These are phyloP conservation scores for Stomatorhinus ivindoensis DNA, from an alignment of 2,113 vertebrate genomes.

Conservation along the genomic window DNA sequence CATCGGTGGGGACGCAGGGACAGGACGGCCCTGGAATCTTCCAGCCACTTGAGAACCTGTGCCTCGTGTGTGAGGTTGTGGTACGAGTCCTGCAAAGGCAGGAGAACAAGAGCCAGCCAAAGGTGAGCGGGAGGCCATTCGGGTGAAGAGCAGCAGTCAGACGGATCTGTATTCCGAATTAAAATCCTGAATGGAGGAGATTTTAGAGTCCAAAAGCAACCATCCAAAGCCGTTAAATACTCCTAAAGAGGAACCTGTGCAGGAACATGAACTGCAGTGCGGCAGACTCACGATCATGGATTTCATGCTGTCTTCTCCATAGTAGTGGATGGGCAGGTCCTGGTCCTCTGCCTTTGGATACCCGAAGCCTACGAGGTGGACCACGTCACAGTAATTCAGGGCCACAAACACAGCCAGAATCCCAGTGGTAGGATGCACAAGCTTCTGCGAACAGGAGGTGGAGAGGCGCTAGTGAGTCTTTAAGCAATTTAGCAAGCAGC, in stretches of 20 bases:
- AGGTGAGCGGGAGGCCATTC: not conserved
- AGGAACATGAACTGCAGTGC: too few relatives aligned
- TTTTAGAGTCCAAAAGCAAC: not conserved
- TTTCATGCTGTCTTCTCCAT: slow-evolving; percentile 74
- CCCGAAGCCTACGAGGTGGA: slow-evolving; percentile 84
- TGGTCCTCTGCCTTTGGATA: slow-evolving; percentile 67
- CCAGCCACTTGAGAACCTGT: slow-evolving; percentile 53
- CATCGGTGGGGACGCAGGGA: slow-evolving; percentile 53
- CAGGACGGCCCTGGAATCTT: slow-evolving; percentile 50
- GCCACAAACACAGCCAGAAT: slow-evolving; percentile 82
- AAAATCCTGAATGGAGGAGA: not conserved
- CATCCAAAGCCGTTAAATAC: not conserved
- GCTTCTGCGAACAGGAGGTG: slow-evolving; percentile 51
- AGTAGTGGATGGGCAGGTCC: slow-evolving; percentile 82
- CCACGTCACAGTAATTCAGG: slow-evolving; percentile 83
- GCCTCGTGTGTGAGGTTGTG: slow-evolving; percentile 59
- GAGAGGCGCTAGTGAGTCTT: not conserved
- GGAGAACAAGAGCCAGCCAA: not conserved
- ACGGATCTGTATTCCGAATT: not conserved
- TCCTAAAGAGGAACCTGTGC: not conserved
- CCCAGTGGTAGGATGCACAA: slow-evolving; percentile 72
- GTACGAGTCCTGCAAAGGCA: slow-evolving; percentile 50
- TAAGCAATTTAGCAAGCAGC: not conserved
- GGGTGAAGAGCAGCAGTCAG: not conserved
- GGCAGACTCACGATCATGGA: slow-evolving; percentile 71